Evolutionary conservation across 2,113 vertebrate genomes (phyloP).

Genomic region (Pyrgilauda ruficollis): DNA sequence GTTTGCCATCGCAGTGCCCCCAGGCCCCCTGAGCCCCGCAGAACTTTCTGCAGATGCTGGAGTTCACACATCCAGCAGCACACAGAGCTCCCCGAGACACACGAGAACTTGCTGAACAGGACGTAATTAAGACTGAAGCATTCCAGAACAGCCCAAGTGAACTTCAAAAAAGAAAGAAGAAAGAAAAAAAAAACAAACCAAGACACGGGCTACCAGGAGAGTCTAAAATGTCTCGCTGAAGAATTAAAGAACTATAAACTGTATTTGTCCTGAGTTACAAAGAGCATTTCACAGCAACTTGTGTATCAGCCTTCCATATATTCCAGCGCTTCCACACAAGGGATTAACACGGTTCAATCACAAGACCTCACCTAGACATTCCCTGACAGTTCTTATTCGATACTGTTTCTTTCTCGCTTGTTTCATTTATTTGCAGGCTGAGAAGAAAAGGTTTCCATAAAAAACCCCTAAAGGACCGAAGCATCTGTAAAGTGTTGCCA

Average conservation of each 20-base stretch:
- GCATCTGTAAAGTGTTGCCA: not conserved
- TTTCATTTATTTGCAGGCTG: not conserved
- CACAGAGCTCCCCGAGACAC: not conserved
- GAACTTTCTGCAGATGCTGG: not conserved
- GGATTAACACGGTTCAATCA: not conserved
- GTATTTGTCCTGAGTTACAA: not conserved
- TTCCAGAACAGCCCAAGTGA: slow-evolving; percentile 45
- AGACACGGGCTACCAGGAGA: not conserved
- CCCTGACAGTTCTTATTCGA: not conserved
- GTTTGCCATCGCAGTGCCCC: not conserved
- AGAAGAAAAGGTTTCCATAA: not conserved
- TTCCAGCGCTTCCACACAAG: fast-evolving
- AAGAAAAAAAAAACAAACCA: not conserved
- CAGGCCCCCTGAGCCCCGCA: not conserved
- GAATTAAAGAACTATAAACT: not conserved
- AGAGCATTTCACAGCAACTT: not conserved
- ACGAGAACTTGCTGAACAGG: slow-evolving; percentile 54
- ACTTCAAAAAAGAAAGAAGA: slow-evolving; percentile 35
- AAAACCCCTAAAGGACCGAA: not conserved
- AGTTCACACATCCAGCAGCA: not conserved
- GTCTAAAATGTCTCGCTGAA: not conserved
- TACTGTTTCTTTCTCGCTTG: not conserved
- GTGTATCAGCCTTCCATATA: not conserved
- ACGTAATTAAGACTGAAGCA: slow-evolving; percentile 39
- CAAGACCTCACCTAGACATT: not conserved